These are phyloP conservation scores for Eilema depressum DNA, from an alignment of 2,888 invertebrate genomes.

Conservation along the genomic window DNA sequence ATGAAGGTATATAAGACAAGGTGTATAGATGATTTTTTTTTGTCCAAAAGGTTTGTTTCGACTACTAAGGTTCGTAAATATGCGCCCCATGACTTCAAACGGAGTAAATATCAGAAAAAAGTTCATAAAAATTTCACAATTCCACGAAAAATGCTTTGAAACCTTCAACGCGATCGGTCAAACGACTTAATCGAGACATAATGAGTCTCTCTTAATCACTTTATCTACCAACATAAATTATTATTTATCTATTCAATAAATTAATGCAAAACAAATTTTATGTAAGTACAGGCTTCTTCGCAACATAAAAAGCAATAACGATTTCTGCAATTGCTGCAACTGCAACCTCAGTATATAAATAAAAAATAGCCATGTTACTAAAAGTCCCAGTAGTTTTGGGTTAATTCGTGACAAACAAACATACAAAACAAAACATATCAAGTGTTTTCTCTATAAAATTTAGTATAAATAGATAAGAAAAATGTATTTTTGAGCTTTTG, in stretches of 20 bases:
- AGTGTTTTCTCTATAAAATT: not conserved
- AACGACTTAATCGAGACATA: no score
- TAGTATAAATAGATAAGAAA: not conserved
- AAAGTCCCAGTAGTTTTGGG: not conserved
- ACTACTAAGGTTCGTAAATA: not conserved
- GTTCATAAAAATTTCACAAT: not conserved
- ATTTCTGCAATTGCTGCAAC: no score
- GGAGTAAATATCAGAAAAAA: not conserved
- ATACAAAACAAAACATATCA: not conserved
- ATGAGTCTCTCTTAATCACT: no score
- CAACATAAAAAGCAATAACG: no score
- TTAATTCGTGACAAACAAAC: not conserved
- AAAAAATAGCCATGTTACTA: no score
- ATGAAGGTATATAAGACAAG: not conserved
- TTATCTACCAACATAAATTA: no score
- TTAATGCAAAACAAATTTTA: no score
- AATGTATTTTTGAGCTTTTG: not conserved
- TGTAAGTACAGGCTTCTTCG: no score
- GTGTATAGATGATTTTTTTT: not conserved
- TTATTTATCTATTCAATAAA: no score
- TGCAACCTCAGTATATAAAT: no score
- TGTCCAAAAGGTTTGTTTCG: not conserved
- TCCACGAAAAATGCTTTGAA: not conserved
- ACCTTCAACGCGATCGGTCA: no score
- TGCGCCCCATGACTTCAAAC: not conserved